Base-by-base conservation (phyloP, 2,113 vertebrate species). In the Anseranas semipalmata region DNA sequence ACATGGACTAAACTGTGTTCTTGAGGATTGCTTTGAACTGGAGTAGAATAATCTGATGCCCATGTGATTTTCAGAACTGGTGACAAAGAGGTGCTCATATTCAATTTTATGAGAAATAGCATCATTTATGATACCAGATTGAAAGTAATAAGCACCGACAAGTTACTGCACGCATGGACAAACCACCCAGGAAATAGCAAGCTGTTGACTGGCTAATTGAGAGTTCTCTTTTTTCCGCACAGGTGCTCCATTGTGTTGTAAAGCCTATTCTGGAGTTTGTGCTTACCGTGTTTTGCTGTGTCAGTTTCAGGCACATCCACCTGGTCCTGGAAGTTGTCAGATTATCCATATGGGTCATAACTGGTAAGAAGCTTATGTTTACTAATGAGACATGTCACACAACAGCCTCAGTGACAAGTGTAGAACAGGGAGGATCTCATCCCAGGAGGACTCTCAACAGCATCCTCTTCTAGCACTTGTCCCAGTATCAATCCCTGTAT, bases 141-240 rank as follows among this genome's bases (percentile, higher is more conserved):
- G 66, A 10, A 32, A 52, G 70, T 10, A 71, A 82, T n/a, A 52
- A 12, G 52, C 65, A 77, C 65, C 19, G 43, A 11, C 86, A 71
- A 35, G 87, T 55, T 28, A 2, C 25, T 62, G 71, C 62, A 0
- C 4, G 87, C 14, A 5, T 3, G 1, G 32, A 67, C 60, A 53
- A 86, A n/a, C 35, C 87, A 82, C 62, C 35, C 92, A 93, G 94
- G 94, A 96, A 96, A 95, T 68, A 85, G 66, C 90, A 56, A 35
- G 66, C 45, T 85, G 66, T 33, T 93, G 87, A 83, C 59, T 87
- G 59, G 56, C 35, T 48, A 12, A 2, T 12, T 3, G 27, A 37
- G 43, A 53, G 14, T 50, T 55, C 32, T 24, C 52, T 24, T 50
- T n/a, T 24, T 3, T 52, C 9, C 43, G 22, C 22, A 55, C 9